Percentiles rank a stretch among this genome's conserved stretches.
Conservation (phyloP, 1,140 invertebrate species). For the Aphaenogaster ashmeadi region DNA sequence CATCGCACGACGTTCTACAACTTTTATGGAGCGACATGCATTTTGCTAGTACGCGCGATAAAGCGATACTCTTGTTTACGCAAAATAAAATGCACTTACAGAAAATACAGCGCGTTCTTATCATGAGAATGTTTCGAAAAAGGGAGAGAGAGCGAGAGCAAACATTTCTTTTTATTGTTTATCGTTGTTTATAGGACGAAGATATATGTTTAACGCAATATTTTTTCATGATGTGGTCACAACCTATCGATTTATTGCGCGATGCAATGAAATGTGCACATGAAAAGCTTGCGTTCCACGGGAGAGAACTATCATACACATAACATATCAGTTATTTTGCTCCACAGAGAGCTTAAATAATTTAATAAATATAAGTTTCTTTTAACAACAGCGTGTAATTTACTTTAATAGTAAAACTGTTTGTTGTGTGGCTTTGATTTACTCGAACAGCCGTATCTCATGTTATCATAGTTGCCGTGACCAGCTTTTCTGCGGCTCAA, state of each 20-base stretch:
- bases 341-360: neutral
- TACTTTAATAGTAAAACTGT: slow-evolving; percentile 3
- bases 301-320: neutral
- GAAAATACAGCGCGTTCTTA: slow-evolving; percentile 34
- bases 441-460: neutral
- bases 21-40: slow-evolving; percentile 45
- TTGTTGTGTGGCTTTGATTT: neutral
- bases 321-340: neutral
- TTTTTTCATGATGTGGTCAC: neutral
- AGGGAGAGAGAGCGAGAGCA: neutral
- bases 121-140: slow-evolving; percentile 19
- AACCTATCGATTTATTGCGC: slow-evolving; percentile 1
- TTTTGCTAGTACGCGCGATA: slow-evolving; percentile 46
- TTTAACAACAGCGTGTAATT: neutral
- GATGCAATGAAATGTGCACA: neutral
- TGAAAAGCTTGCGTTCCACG: neutral
- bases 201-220: slow-evolving; percentile 25
- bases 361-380: neutral
- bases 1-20: slow-evolving; percentile 27
- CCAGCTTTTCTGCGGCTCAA: neutral
- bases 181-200: neutral
- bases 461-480: neutral
- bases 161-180: slow-evolving; percentile 36
- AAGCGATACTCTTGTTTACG: slow-evolving; percentile 58
- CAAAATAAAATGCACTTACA: slow-evolving; percentile 58